phyloP scores from a whole-genome alignment of 2,888 invertebrate genomes.

The Epinotia demarniana region DNA sequence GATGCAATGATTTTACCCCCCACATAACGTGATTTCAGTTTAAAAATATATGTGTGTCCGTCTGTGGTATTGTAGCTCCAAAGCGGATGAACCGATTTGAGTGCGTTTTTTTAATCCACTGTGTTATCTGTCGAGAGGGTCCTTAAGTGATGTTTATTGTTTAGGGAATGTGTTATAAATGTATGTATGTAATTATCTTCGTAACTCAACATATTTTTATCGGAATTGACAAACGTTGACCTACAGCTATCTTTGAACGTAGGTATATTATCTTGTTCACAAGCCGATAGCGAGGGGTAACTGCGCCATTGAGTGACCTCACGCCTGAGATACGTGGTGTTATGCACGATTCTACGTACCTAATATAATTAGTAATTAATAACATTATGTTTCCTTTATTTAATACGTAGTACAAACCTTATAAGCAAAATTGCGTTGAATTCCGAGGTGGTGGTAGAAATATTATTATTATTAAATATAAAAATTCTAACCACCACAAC shows the following conservation, averaged over 20 bases:
- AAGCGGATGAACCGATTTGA: no score
- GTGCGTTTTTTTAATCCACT: no score
- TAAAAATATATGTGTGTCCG: no score
- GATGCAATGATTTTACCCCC: no score
- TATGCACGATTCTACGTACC: neutral
- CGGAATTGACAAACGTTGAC: slow-evolving; percentile 18
- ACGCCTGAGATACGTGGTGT: neutral
- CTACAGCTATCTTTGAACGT: neutral
- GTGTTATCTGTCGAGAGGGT: no score
- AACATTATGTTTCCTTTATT: neutral
- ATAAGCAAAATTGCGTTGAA: neutral
- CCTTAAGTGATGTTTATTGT: no score
- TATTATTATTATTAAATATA: no score
- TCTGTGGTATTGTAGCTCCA: no score
- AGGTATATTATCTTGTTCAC: slow-evolving; percentile 23
- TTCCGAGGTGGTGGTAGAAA: no score
- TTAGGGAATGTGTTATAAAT: no score
- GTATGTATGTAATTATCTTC: neutral
- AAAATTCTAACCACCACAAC: neutral
- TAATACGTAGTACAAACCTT: neutral
- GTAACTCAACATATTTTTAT: slow-evolving; percentile 17
- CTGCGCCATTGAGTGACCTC: slow-evolving; percentile 2
- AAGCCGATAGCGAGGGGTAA: slow-evolving; percentile 12
- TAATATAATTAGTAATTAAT: neutral
- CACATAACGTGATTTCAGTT: no score